Conservation (phyloP, 2,797 vertebrate species). For the Macropus fuliginosus region DNA sequence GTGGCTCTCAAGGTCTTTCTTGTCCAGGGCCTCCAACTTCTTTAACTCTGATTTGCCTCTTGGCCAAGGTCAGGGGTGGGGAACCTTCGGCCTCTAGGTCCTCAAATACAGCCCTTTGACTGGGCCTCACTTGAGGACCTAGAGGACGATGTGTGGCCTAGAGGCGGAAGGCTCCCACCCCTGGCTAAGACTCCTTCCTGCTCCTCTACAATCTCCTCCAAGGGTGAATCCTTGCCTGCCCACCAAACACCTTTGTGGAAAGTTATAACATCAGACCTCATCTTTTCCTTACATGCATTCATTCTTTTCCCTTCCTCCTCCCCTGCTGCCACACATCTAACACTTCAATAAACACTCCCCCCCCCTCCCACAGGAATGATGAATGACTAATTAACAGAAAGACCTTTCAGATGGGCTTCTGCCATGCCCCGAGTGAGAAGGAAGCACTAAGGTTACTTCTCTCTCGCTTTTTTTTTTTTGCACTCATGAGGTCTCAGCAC, state of each 20-base stretch:
- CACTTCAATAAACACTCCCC: conserved; percentile 74
- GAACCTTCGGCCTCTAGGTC: no score
- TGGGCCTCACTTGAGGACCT: no score
- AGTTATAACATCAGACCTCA: neutral
- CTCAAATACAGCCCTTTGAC: no score
- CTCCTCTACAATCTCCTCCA: neutral
- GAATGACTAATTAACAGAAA: conserved; percentile 78
- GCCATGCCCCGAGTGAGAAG: conserved; percentile 64
- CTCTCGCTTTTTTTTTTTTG: conserved; percentile 24
- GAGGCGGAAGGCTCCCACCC: no score
- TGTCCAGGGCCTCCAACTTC: neutral
- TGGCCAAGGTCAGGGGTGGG: neutral
- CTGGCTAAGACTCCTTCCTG: neutral
- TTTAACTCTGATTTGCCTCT: neutral
- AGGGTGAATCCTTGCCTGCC: neutral
- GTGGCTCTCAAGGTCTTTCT: neutral
- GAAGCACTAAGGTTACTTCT: conserved; percentile 56
- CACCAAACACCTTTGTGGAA: neutral
- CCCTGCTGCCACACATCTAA: conserved; percentile 60
- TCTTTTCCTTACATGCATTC: conserved; percentile 51
- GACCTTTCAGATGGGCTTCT: conserved; percentile 55
- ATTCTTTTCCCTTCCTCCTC: conserved; percentile 49
- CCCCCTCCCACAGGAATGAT: conserved; percentile 67
- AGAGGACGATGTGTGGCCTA: no score
- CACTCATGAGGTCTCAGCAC: conserved; percentile 39